A percentile compares a stretch with the other conserved stretches of the same genome.
These are phyloP conservation scores for Gandaritis pyraliata DNA, from an alignment of 2,888 invertebrate genomes.

Conservation along the genomic window DNA sequence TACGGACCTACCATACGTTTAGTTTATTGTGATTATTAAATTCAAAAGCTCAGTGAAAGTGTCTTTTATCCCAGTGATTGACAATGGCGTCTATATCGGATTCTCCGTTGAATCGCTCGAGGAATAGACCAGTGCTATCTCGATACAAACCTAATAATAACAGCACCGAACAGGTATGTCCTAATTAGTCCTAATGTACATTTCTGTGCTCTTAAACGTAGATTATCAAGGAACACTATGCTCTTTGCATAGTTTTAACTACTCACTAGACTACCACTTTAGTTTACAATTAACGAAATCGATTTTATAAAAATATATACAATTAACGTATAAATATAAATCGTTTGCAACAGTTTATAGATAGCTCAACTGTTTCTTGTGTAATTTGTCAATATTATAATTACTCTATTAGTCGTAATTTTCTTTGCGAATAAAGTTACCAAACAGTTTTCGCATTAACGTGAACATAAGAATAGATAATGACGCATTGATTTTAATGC, in stretches of 20 bases:
- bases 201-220: too few relatives aligned
- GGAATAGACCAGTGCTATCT: slow-evolving; percentile 74
- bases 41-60: slow-evolving; percentile 42
- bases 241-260: too few relatives aligned
- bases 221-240: too few relatives aligned
- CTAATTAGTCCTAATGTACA: not conserved
- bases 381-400: too few relatives aligned
- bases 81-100: slow-evolving; percentile 74
- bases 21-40: slow-evolving; percentile 31
- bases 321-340: too few relatives aligned
- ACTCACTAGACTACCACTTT: too few relatives aligned
- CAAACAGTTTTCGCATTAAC: too few relatives aligned
- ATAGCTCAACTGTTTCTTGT: too few relatives aligned
- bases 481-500: slow-evolving; percentile 12
- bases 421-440: too few relatives aligned
- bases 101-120: slow-evolving; percentile 69
- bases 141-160: slow-evolving; percentile 65
- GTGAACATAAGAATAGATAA: not conserved
- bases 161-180: slow-evolving; percentile 67
- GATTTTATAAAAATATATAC: too few relatives aligned
- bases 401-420: too few relatives aligned
- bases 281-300: not conserved
- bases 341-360: too few relatives aligned
- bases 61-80: slow-evolving; percentile 36
- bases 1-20: slow-evolving; percentile 31